Evolutionary conservation across 1,140 invertebrate genomes (phyloP), one percentile per base, ranked within the genome.

Genomic region (Lasaia peninsularis): DNA sequence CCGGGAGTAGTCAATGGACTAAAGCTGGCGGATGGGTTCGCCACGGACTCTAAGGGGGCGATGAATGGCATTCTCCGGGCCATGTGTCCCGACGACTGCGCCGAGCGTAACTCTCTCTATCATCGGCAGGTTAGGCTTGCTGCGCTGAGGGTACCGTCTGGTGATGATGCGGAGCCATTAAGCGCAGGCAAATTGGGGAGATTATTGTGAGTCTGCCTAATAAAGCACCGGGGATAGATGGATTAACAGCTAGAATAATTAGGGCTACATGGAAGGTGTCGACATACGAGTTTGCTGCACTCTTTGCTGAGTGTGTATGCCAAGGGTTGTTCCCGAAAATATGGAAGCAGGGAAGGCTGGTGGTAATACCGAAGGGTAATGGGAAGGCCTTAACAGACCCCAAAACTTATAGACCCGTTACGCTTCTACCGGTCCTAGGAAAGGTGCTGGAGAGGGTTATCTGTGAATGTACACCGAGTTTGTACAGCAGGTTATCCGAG

Each of bases 381-480:
- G 24, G 24, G 24, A 24, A 24, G 24, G 24, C 24, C 24, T 3
- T 6, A 5, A 24, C 24, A 0, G 24, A 24, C 24, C 24, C 24
- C 24, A 24, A 24, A 6, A 6, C 24, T 24, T 24, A 24, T 6
- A 24, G 88, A 0, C 64, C 80, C 5, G 28, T 78, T 0, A 7
- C 24, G 0, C 24, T 24, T 24, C 1, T 24, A 6, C 24, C 24
- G 7, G 24, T 24, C 0, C 7, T 83, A 5, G 81, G 79, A 0
- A 89, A 89, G 49, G 12, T 75, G 0, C 58, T 80, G 0, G 84
- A 90, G 60, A 63, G 69, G 20, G 21, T 88, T 0, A 65, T 89
- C 0, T 8, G 58, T 0, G 24, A 20, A 12, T 86, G n/a, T 35
- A 59, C 18, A 3, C 59, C 49, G 51, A 40, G 24, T 7, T 63